Percentiles rank a stretch among this genome's conserved stretches.
phyloP scores from a whole-genome alignment of 2,797 vertebrate species.

The Orestias chungarensis region DNA sequence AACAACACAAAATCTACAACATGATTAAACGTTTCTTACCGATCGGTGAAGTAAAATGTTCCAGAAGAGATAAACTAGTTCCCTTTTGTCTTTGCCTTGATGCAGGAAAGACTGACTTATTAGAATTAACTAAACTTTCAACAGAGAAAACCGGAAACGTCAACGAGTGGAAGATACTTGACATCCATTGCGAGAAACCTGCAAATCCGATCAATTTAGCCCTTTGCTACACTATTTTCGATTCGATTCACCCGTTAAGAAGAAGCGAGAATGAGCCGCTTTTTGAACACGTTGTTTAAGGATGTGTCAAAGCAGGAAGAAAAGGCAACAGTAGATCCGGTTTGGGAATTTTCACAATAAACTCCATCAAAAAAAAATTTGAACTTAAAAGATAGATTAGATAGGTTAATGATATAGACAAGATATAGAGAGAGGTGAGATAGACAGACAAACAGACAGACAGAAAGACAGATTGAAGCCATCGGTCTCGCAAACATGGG shows the following conservation, averaged over 20 bases:
- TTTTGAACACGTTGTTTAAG: constrained; percentile 30
- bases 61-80: neutral
- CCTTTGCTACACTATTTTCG: neutral
- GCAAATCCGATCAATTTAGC: constrained; percentile 2
- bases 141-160: neutral
- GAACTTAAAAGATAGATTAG: no score
- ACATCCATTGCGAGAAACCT: neutral
- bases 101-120: neutral
- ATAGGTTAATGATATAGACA: no score
- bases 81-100: neutral
- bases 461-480: neutral
- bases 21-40: constrained; percentile 37
- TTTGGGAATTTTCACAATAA: constrained; percentile 39
- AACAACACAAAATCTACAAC: neutral
- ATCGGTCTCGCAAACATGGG: no score
- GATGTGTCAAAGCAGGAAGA: neutral
- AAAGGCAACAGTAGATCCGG: constrained; percentile 15
- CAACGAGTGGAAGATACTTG: neutral
- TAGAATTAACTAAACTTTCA: neutral
- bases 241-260: neutral
- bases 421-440: no score
- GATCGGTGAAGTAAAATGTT: neutral
- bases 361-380: neutral
- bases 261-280: neutral
- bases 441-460: neutral